phyloP scores from a whole-genome alignment of 2,113 vertebrate genomes.

The Egretta garzetta region DNA sequence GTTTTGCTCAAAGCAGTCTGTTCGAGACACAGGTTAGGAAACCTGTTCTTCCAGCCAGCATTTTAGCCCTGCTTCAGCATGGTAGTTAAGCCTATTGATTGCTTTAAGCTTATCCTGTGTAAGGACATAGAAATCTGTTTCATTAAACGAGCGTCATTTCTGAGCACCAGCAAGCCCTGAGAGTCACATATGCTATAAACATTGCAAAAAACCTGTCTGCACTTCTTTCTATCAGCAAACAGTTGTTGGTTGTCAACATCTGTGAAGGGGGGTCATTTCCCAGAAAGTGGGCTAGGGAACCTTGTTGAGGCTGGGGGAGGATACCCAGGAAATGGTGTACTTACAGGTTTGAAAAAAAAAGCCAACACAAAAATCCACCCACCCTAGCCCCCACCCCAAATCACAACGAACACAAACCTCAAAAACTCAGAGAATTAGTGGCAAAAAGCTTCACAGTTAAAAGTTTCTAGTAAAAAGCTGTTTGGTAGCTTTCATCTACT shows the following conservation, averaged over 20 bases:
- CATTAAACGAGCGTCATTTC: neutral
- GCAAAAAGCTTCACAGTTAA: neutral
- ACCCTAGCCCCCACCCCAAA: no score
- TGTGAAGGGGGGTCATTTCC: neutral
- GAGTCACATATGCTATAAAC: neutral
- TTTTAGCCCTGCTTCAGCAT: neutral
- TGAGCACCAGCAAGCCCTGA: neutral
- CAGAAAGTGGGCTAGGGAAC: neutral
- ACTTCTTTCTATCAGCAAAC: neutral
- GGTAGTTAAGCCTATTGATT: neutral
- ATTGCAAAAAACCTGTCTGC: neutral
- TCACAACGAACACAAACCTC: neutral
- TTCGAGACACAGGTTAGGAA: neutral
- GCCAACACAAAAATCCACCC: neutral
- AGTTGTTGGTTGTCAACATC: neutral
- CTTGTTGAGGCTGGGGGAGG: neutral
- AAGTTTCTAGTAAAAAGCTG: neutral
- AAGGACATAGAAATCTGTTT: neutral
- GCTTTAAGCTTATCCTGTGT: neutral
- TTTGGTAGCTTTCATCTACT: neutral
- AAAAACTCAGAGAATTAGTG: neutral
- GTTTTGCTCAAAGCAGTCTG: neutral
- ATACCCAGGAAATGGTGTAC: neutral
- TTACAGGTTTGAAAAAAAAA: neutral
- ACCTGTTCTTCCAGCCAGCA: rapidly evolving